Evolutionary conservation across 2,888 invertebrate genomes (phyloP).

Genomic region (Drosophila barbarae): DNA sequence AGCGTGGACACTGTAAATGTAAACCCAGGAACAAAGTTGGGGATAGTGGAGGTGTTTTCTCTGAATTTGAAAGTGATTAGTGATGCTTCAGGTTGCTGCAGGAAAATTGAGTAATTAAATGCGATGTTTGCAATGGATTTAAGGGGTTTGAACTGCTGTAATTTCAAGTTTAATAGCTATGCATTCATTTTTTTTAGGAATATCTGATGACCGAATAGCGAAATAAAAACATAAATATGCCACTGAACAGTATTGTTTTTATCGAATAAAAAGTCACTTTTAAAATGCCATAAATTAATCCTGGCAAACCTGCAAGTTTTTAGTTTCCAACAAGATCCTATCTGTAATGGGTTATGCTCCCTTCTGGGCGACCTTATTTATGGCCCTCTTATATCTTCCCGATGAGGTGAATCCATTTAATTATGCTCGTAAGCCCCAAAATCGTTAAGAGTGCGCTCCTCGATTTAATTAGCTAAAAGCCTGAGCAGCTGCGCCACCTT

Average conservation of each 20-base stretch:
- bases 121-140: not conserved
- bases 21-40: not conserved
- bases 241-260: not conserved
- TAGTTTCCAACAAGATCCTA: constrained; percentile 2
- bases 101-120: constrained; percentile 8
- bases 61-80: constrained; percentile 11
- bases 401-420: constrained; percentile 31
- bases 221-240: not conserved
- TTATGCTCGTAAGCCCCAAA: constrained; percentile 30
- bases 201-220: not conserved
- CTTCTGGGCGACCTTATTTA: constrained; percentile 28
- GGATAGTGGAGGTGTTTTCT: constrained; percentile 3
- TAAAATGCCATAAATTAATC: not conserved
- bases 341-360: constrained; percentile 18
- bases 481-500: constrained; percentile 31
- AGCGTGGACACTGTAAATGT: constrained; percentile 30
- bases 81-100: constrained; percentile 2
- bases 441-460: constrained; percentile 28
- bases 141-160: not conserved
- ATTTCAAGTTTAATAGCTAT: not conserved
- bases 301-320: not conserved
- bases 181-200: not conserved
- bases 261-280: not conserved
- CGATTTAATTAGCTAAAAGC: constrained; percentile 65
- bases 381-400: constrained; percentile 15